These are phyloP conservation scores for Campylomormyrus tamandua DNA, from an alignment of 2,113 vertebrate species.

Conservation along the genomic window DNA sequence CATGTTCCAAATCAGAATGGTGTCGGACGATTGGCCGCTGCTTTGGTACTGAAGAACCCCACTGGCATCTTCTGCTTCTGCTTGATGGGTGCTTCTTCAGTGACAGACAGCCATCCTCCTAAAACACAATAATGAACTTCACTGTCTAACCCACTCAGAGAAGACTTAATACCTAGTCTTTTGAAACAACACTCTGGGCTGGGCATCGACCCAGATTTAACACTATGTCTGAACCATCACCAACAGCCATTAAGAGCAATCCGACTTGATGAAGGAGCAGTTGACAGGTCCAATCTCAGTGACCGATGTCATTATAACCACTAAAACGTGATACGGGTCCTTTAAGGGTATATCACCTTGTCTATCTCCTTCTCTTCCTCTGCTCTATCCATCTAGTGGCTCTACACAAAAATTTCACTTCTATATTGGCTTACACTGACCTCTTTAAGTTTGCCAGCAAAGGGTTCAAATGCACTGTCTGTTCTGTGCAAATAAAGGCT, in stretches of 20 bases:
- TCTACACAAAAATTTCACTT: conserved; percentile 27
- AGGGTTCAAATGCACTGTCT: neutral
- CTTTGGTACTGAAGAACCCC: neutral
- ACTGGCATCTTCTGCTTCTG: neutral
- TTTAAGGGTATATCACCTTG: conserved; percentile 63
- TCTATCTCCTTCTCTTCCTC: conserved; percentile 43
- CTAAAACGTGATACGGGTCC: conserved; percentile 62
- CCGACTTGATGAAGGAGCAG: conserved; percentile 54
- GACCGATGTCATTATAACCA: conserved; percentile 66
- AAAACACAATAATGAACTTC: conserved; percentile 12
- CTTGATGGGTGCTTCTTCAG: neutral
- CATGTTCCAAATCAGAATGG: neutral
- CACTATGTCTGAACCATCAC: conserved; percentile 51
- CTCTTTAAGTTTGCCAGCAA: conserved; percentile 20
- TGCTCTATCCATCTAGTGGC: conserved; percentile 45
- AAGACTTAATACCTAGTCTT: conserved; percentile 16
- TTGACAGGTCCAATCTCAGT: conserved; percentile 60
- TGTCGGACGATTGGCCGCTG: neutral
- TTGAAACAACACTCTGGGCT: conserved; percentile 42
- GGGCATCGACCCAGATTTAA: conserved; percentile 45
- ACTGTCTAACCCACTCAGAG: conserved; percentile 21
- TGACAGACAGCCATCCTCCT: neutral
- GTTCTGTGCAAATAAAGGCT: neutral
- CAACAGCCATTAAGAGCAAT: conserved; percentile 61
- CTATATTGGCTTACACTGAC: conserved; percentile 35